Evolutionary conservation across 2,113 vertebrate species (phyloP), one percentile per base, ranked within the genome.

Genomic region (Nansenia antarctica): DNA sequence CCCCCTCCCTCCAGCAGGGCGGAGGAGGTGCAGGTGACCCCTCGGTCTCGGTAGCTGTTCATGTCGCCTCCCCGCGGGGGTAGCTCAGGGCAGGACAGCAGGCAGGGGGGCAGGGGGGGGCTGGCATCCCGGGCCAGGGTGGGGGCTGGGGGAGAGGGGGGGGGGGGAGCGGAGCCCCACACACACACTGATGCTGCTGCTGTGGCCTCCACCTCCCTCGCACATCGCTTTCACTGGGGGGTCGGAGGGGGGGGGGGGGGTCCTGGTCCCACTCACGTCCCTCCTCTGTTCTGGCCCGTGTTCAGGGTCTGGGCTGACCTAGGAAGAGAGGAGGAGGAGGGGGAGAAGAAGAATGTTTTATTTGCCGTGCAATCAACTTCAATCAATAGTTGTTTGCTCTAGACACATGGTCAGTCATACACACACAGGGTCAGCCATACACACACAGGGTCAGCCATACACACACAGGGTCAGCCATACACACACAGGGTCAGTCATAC

Each of bases 11-110:
- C 87, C 35, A 95, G 90, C 80, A 92, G 91, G 82, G 94, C 94
- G 2, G 86, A 86, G 60, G 89, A 81, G 92, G 76, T 93, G 90
- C 79, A 92, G 35, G 92, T 93, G 64, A 93, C 85, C 78, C 94
- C 89, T 78, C 91, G 91, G 88, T 96, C 90, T 87, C 90, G 92
- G 87, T 94, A 96, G 70, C 88, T 91, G 88, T 92, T 95, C 95
- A 98, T 95, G 89, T 90, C 90, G 86, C 88, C 84, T 49, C 71
- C 49, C 18, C 20, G 22, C 18, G 49, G 69, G 74, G 68, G 76
- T 72, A 86, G 83, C 78, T 89, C 85, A 89, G 75, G 83, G 86
- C 84, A 65, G 77, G 70, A 58, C 54, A 78, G 75, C 32, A 49
- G 73, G 57, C 3, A 70, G 27, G 74, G 65, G 59, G 72, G 66